phyloP scores from a whole-genome alignment of 2,888 invertebrate species.

The Acronicta psi region DNA sequence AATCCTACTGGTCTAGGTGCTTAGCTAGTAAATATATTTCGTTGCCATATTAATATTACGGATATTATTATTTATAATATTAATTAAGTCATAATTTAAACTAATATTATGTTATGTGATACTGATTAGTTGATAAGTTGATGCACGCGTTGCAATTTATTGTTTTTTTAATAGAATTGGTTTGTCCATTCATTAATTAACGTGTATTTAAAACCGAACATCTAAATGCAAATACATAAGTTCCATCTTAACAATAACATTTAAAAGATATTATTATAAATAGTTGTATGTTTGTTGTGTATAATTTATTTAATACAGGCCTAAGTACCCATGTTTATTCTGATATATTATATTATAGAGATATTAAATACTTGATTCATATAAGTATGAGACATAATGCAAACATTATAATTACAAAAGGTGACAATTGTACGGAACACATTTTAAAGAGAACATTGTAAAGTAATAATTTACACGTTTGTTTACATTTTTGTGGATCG shows the following conservation, averaged over 20 bases:
- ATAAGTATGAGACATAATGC: not conserved
- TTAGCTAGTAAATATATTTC: slow-evolving; percentile 87
- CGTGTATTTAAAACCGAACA: slow-evolving; percentile 22
- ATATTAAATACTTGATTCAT: not conserved
- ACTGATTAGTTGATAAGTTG: slow-evolving; percentile 75
- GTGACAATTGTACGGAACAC: too few relatives aligned
- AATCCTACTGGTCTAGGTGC: slow-evolving; percentile 85
- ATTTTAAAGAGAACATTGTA: too few relatives aligned
- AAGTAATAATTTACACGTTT: not conserved
- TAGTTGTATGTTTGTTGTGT: slow-evolving; percentile 49
- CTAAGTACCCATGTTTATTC: slow-evolving; percentile 46
- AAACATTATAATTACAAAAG: too few relatives aligned
- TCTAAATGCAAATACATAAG: slow-evolving; percentile 27
- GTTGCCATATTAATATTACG: slow-evolving; percentile 89
- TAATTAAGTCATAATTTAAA: slow-evolving; percentile 85
- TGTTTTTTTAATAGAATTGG: slow-evolving; percentile 43
- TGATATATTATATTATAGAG: slow-evolving; percentile 24
- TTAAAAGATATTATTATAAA: slow-evolving; percentile 39
- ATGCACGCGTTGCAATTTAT: slow-evolving; percentile 51
- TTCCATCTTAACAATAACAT: slow-evolving; percentile 36
- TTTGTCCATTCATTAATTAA: slow-evolving; percentile 41
- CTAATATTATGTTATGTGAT: slow-evolving; percentile 85
- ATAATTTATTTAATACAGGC: slow-evolving; percentile 47
- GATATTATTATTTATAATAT: slow-evolving; percentile 86
- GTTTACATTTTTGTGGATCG: not conserved